These are phyloP conservation scores for Drosophila ogumai DNA, from an alignment of 1,140 invertebrate genomes.

Conservation along the genomic window DNA sequence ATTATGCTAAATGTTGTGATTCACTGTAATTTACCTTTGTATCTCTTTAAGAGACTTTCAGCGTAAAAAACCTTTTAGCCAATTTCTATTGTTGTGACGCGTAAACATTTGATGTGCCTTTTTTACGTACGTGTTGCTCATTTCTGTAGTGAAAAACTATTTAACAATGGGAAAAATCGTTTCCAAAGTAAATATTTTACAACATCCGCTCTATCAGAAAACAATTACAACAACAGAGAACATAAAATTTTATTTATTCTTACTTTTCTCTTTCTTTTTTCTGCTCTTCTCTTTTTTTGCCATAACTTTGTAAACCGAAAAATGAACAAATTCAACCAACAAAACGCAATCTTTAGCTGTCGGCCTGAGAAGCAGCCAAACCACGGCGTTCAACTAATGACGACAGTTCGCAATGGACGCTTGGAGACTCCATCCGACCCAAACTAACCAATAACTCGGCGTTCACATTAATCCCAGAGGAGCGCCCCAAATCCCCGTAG, in stretches of 20 bases:
- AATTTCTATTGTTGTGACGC: conserved; percentile 61
- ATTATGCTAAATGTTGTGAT: conserved; percentile 64
- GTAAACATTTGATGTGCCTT: conserved; percentile 71
- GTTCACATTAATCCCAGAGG: not conserved
- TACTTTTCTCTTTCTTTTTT: conserved; percentile 82
- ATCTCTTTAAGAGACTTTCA: conserved; percentile 12
- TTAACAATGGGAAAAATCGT: conserved; percentile 59
- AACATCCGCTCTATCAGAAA: conserved; percentile 18
- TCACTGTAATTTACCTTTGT: conserved; percentile 32
- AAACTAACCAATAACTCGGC: conserved; percentile 15
- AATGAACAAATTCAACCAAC: conserved; percentile 26
- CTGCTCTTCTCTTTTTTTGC: conserved; percentile 72
- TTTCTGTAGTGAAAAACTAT: conserved; percentile 60
- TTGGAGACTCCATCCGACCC: conserved; percentile 24
- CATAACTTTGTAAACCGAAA: conserved; percentile 40
- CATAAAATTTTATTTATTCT: conserved; percentile 79
- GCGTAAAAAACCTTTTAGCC: conserved; percentile 14
- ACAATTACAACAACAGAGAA: conserved; percentile 74
- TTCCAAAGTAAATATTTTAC: conserved; percentile 45
- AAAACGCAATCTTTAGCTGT: conserved; percentile 41
- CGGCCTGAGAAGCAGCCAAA: conserved; percentile 51
- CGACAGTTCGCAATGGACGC: conserved; percentile 46
- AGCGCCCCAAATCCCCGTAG: conserved; percentile 18
- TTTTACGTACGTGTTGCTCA: conserved; percentile 49
- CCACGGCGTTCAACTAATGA: conserved; percentile 56